phyloP scores from a whole-genome alignment of 2,797 vertebrate genomes.

The Parauchenoglanis ngamensis region DNA sequence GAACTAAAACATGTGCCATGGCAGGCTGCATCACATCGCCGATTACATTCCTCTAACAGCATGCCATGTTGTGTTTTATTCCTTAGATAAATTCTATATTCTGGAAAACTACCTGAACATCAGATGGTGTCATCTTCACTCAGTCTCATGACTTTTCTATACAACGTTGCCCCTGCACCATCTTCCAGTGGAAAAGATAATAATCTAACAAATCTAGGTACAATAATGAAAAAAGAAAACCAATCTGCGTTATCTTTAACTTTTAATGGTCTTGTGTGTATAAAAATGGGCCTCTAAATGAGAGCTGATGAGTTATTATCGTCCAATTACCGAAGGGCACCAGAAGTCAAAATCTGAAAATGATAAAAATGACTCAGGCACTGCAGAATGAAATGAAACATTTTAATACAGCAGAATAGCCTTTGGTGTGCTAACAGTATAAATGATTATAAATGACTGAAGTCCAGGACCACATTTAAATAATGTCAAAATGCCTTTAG shows the following conservation, averaged over 20 bases:
- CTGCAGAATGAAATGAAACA: neutral
- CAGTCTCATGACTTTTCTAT: neutral
- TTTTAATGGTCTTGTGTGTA: constrained; percentile 25
- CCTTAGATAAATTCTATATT: neutral
- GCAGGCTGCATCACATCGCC: neutral
- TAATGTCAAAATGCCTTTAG: neutral
- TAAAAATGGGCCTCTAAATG: constrained; percentile 11
- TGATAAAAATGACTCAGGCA: constrained; percentile 5
- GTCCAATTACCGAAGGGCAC: constrained; percentile 24
- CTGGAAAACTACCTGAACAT: neutral
- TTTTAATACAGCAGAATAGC: neutral
- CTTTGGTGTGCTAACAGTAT: neutral
- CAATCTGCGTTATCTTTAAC: neutral
- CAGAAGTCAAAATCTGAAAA: constrained; percentile 19
- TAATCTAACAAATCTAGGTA: neutral
- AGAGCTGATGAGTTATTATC: constrained; percentile 21
- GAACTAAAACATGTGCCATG: neutral
- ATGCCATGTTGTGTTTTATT: neutral
- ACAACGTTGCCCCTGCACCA: neutral
- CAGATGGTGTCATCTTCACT: neutral
- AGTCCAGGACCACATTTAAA: neutral
- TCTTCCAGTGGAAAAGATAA: neutral
- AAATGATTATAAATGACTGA: neutral
- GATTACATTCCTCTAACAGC: neutral
- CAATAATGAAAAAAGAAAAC: neutral